Percentiles rank a stretch among this genome's conserved stretches.
Evolutionary conservation across 2,797 vertebrate genomes (phyloP).

Genomic region (Sarcoramphus papa): DNA sequence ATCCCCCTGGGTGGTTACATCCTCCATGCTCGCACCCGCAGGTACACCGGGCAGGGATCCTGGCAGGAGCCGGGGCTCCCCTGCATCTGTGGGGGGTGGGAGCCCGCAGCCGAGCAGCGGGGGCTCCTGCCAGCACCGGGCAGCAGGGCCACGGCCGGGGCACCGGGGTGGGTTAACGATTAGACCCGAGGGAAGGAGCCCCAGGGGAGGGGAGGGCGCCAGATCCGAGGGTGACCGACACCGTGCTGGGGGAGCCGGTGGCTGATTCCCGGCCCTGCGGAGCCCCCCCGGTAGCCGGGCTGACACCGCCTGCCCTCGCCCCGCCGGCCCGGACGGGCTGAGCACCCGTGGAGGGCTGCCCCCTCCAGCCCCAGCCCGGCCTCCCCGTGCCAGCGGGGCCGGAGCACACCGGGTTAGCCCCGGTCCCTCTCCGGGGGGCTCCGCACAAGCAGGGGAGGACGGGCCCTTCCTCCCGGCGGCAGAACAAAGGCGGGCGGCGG

Average conservation of each 20-base stretch:
- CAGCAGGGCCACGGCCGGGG: not conserved
- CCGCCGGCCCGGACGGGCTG: not conserved
- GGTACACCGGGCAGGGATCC: too few relatives aligned
- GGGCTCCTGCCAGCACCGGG: not conserved
- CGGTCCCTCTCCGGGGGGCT: not conserved
- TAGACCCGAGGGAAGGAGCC: not conserved
- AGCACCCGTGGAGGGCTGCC: not conserved
- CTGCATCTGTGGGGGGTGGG: not conserved
- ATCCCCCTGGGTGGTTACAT: not conserved
- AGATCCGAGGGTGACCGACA: too few relatives aligned
- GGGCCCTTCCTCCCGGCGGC: not conserved
- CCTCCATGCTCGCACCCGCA: too few relatives aligned
- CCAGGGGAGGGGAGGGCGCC: too few relatives aligned
- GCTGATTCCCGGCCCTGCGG: not conserved
- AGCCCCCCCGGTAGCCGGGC: not conserved
- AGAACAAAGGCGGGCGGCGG: slow-evolving; percentile 5
- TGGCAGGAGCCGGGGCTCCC: not conserved
- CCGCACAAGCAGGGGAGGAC: not conserved
- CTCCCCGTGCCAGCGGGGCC: not conserved
- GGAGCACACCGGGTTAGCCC: not conserved
- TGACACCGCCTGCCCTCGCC: too few relatives aligned
- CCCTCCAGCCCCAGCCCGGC: not conserved
- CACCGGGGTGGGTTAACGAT: not conserved
- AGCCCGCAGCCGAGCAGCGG: not conserved
- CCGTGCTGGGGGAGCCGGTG: too few relatives aligned